Evolutionary conservation across 2,888 invertebrate genomes (phyloP), one percentile per base, ranked within the genome.

Genomic region (Leucozona laternaria): DNA sequence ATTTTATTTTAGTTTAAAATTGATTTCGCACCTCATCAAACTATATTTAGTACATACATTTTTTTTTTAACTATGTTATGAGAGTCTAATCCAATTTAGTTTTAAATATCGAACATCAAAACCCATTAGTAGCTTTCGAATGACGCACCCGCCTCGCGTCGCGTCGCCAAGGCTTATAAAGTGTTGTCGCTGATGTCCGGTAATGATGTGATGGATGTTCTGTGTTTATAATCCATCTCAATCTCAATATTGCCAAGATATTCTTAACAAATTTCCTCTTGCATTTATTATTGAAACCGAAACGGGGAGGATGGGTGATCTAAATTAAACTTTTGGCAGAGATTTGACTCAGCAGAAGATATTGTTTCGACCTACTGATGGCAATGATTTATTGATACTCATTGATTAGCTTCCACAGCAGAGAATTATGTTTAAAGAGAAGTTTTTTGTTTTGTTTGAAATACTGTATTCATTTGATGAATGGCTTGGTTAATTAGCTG

Each of bases 401-500:
- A 53, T 50, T 50, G 11, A 22, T 13, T 17, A 15, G 50, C 5
- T 15, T 22, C 22, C 5, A 22, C 50, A 50, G 22, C 22, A 20
- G 7, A 8, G 20, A 58, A 15, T 40, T 6, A 40, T 40, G 40
- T 40, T 40, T 15, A 15, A 15, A 34, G 10, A 34, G 34, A 34
- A 34, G 10, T 34, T 11, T 2, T 34, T 34, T 34, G 2, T 10
- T 10, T 34, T 34, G 34, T 6, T 15, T 40, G 15, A 40, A 40
- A 40, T 40, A 11, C 40, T 4, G 40, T 15, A 15, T 58, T 37
- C 15, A 37, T 40, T 60, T 22, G 60, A 40, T 60, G 7, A 60
- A 60, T 60, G 37, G 60, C 40, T 60, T 60, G 0, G 22, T 60
- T 58, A 60, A 40, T 60, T 60, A 60, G 40, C 60, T 22, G 40